Conservation (phyloP, 2,113 vertebrate species). For the Rhizomys pruinosus region DNA sequence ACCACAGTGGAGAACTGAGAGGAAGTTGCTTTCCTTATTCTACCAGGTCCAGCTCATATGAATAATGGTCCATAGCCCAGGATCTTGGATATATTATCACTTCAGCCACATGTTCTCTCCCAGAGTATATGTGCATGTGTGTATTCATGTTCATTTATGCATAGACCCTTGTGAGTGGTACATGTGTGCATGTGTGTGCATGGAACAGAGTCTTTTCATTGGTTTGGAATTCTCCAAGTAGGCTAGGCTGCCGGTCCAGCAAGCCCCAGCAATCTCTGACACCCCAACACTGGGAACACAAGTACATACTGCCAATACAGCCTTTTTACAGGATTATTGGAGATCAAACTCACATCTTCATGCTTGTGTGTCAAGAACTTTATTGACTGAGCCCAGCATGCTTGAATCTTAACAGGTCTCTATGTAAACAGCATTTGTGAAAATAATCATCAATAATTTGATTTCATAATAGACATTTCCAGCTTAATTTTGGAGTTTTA, state of each 20-base stretch:
- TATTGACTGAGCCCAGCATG: neutral
- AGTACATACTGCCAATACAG: too few species aligned
- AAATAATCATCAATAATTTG: neutral
- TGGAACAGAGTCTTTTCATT: neutral
- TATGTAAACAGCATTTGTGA: neutral
- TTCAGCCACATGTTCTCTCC: neutral
- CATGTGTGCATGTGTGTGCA: neutral
- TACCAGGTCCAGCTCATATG: fast-evolving
- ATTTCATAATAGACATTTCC: neutral
- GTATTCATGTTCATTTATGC: neutral
- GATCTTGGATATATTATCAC: fast-evolving
- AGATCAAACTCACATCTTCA: neutral
- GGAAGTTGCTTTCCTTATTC: fast-evolving
- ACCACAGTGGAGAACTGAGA: neutral
- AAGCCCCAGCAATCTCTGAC: neutral
- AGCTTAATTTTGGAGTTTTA: neutral
- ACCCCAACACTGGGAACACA: too few species aligned
- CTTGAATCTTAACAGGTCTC: neutral
- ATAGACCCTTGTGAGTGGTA: neutral
- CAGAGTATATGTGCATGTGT: neutral
- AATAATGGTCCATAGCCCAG: fast-evolving
- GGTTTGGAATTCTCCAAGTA: neutral
- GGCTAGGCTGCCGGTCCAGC: too few species aligned
- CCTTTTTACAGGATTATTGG: neutral
- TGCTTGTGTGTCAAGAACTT: neutral